phyloP scores from a whole-genome alignment of 53 echinoderm and acorn worm species.

The Antedon mediterranea region DNA sequence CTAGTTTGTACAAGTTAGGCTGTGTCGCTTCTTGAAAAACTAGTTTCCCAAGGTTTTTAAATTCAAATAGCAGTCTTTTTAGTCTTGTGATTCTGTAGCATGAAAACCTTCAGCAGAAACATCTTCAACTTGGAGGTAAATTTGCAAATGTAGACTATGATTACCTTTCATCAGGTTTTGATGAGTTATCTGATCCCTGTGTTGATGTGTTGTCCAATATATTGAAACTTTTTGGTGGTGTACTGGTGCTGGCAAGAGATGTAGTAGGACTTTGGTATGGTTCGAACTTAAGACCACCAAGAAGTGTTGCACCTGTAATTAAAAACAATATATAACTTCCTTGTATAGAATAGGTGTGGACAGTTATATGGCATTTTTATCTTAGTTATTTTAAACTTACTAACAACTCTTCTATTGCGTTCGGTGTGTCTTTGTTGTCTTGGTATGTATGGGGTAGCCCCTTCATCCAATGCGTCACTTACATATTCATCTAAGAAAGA shows the following conservation, averaged over 20 bases:
- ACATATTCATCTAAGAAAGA: slow-evolving; percentile 91
- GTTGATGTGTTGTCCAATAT: neutral
- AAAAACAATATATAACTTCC: neutral
- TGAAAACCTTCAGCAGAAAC: too few relatives aligned
- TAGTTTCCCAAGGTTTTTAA: too few relatives aligned
- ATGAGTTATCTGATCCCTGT: neutral
- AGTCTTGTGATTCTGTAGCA: too few relatives aligned
- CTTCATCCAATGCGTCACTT: slow-evolving; percentile 58
- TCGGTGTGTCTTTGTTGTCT: slow-evolving; percentile 66
- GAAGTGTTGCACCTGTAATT: slow-evolving; percentile 1
- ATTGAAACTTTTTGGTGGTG: slow-evolving; percentile 19
- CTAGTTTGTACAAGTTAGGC: too few relatives aligned
- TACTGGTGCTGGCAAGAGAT: slow-evolving; percentile 26
- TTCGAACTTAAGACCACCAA: slow-evolving; percentile 77
- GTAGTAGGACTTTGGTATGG: slow-evolving; percentile 61
- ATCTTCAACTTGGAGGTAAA: too few relatives aligned
- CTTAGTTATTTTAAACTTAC: too few relatives aligned
- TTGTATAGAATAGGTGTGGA: too few relatives aligned
- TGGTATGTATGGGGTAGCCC: slow-evolving; percentile 69
- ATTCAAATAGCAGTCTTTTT: too few relatives aligned
- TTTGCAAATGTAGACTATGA: too few relatives aligned
- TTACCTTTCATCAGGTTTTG: neutral
- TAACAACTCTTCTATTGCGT: slow-evolving; percentile 33
- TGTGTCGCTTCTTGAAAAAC: too few relatives aligned
- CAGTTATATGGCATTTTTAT: too few relatives aligned